Evolutionary conservation across 2,113 vertebrate species (phyloP), one percentile per base, ranked within the genome.

Genomic region (Excalfactoria chinensis): DNA sequence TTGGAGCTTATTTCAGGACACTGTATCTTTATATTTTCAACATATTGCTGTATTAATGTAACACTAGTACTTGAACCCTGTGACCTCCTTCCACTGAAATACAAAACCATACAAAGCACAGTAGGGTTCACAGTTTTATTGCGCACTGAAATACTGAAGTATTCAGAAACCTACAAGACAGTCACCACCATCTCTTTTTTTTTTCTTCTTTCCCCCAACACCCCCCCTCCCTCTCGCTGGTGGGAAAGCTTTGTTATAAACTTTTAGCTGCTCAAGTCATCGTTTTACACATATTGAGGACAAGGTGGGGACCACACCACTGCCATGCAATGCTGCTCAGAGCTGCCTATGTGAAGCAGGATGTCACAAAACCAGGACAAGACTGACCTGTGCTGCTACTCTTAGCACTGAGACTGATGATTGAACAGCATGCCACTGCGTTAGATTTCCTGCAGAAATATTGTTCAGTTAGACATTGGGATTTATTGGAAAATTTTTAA

Each of bases 41-140:
- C 25, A 46, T 70, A 76, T 11, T 80, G 14, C 55, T 34, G 43
- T 83, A 59, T 83, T 88, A 93, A 63, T 20, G 19, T 77, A 91
- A 86, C 30, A 34, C 85, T 84, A 71, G n/a, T 30, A 71, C 66
- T 56, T 74, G 51, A 91, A 60, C 40, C 71, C 5, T 19, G 30
- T 77, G 72, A 90, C 87, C 56, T 84, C 21, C 70, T 71, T 74
- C 74, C 69, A 51, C 25, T 68, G 70, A 93, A 95, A 86, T 55
- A 37, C 20, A 90, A 90, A 95, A 90, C 22, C 34, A 64, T 20
- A 35, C 22, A 71, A 81, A 23, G 20, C 53, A 78, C 15, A 46
- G 21, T 23, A 0, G 1, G 18, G 43, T 82, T 88, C 90, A 84
- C 35, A 34, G 59, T 86, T 93, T 89, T 70, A 46, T 35, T 43